Base-by-base conservation (phyloP, 2,113 vertebrate species). In the Illadopsis cleaveri region DNA sequence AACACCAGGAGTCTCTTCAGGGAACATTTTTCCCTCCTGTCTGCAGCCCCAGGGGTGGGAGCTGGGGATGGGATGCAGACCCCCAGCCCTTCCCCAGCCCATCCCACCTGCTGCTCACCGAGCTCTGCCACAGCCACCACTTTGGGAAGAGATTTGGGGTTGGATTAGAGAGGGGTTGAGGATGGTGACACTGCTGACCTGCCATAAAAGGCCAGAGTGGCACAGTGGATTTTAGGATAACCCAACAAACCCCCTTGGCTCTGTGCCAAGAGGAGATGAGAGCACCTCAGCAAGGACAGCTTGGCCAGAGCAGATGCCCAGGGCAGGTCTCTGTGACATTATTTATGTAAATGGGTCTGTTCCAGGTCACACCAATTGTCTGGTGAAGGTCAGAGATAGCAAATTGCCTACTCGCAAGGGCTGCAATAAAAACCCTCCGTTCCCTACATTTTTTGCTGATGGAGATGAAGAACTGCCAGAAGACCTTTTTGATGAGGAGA, bases 401-500 rank as follows among this genome's bases (percentile, higher is more conserved):
- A 18, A 51, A 6, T 96, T 99, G 65, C 98, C 98, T 11, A 89
- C 48, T 31, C 97, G 97, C 85, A 96, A 84, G 37, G 93, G 98
- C 77, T 93, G 96, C 15, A 94, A 98, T 93, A 97, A 97, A 95
- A 98, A 94, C 53, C 98, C 98, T 23, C 99, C 99, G 0, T 99
- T 99, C 91, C 99, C 99, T 54, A 99, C 99, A 0, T 99, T 98
- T 96, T 99, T 99, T 94, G 98, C 98, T 57, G 99, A 99, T 91
- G 98, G 98, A 69, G 98, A 99, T 3, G 98, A 98, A 48, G 82
- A 99, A 24, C 98, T 99, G 12, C 98, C 98, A 9, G 99, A 99
- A 96, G 99, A 99, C 88, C 94, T 99, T 79, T 99, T 98, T 11
- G 99, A 99, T 27, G 96, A 99, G 3, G 90, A 98, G 28, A 40